These are phyloP conservation scores for Carabus problematicus DNA, from an alignment of 2,888 invertebrate species.

Conservation along the genomic window DNA sequence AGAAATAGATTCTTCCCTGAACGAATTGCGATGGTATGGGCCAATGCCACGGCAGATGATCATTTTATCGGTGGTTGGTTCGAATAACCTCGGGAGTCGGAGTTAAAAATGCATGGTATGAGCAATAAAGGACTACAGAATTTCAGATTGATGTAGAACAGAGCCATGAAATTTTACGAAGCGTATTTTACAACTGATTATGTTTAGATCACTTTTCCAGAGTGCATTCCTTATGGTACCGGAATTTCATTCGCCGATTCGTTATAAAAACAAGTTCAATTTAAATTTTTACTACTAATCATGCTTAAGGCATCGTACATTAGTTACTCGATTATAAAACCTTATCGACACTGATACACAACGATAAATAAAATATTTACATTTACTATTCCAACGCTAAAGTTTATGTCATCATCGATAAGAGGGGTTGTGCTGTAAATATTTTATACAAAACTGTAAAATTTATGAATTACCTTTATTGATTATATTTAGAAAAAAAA, in stretches of 20 bases:
- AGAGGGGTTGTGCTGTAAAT: too few species aligned
- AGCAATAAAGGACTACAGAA: constrained; percentile 33
- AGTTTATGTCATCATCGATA: too few species aligned
- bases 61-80: constrained; percentile 28
- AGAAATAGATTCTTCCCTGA: too few species aligned
- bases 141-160: constrained; percentile 35
- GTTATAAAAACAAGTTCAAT: neutral
- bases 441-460: too few species aligned
- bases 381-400: too few species aligned
- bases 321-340: too few species aligned
- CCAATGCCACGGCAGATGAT: constrained; percentile 14
- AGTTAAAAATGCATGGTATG: constrained; percentile 38
- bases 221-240: constrained; percentile 2
- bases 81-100: constrained; percentile 28
- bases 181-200: constrained; percentile 42
- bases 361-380: too few species aligned
- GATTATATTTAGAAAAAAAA: too few species aligned
- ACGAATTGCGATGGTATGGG: too few species aligned
- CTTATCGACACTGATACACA: too few species aligned
- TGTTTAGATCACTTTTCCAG: constrained; percentile 5
- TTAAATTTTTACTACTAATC: constrained; percentile 12
- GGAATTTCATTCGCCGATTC: constrained; percentile 1
- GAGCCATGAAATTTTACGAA: constrained; percentile 36
- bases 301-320: neutral
- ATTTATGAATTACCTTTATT: too few species aligned